Conservation (phyloP, 2,888 invertebrate genomes). For the Xanthia togata region DNA sequence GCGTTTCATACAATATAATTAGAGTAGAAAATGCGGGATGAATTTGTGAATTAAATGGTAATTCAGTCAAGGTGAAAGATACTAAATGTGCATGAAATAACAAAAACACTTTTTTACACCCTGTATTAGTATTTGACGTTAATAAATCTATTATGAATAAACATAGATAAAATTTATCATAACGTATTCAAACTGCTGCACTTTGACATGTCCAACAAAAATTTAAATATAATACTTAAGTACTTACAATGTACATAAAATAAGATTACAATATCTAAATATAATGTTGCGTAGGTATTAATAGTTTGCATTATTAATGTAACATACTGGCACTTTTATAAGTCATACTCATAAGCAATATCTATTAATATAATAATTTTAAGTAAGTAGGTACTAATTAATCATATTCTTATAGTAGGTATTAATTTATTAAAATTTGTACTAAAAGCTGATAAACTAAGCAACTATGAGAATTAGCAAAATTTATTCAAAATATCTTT, state of each 20-base stretch:
- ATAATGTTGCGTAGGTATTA: conserved; percentile 13
- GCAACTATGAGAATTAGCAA: background rate
- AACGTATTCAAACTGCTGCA: background rate
- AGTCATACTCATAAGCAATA: conserved; percentile 30
- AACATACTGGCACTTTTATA: conserved; percentile 50
- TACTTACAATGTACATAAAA: conserved; percentile 29
- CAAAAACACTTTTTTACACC: background rate
- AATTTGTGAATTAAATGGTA: background rate
- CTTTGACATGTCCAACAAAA: conserved; percentile 10
- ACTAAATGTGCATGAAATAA: background rate
- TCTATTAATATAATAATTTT: conserved; percentile 31
- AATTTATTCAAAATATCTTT: conserved; percentile 18
- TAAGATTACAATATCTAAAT: conserved; percentile 1
- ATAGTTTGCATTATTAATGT: conserved; percentile 31
- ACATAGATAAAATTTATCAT: background rate
- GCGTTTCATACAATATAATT: background rate
- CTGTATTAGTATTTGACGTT: background rate
- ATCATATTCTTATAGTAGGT: background rate
- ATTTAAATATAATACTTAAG: conserved; percentile 26
- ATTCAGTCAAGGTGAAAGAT: background rate
- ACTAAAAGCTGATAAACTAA: conserved; percentile 40
- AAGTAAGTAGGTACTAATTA: background rate
- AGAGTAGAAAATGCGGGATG: background rate
- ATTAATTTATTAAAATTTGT: conserved; percentile 42
- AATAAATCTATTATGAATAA: background rate